These are phyloP conservation scores for Chydorus sphaericus DNA, from an alignment of 2,888 invertebrate genomes.

Conservation along the genomic window DNA sequence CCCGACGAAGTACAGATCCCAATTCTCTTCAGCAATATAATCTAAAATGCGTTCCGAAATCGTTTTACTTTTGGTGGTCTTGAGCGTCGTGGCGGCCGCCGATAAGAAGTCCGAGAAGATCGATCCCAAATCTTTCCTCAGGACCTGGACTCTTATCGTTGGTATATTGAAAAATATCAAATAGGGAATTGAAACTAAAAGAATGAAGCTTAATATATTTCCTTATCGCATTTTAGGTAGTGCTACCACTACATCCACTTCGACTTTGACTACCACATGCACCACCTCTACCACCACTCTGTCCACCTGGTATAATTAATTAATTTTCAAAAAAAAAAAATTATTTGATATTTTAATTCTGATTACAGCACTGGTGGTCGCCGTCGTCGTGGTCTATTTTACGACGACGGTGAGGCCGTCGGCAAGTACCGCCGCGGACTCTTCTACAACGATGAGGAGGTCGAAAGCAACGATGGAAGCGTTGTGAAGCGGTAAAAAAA, in stretches of 20 bases:
- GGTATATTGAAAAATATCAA: too few relatives aligned
- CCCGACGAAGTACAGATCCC: too few relatives aligned
- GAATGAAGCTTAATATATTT: too few relatives aligned
- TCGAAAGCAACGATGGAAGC: neutral
- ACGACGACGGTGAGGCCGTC: neutral
- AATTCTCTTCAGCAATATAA: too few relatives aligned
- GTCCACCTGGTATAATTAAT: neutral
- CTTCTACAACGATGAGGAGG: constrained; percentile 4
- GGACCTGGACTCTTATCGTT: too few relatives aligned
- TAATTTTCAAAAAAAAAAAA: too few relatives aligned
- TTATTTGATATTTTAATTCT: too few relatives aligned
- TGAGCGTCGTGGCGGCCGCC: neutral
- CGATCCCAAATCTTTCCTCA: too few relatives aligned
- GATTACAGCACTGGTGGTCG: neutral
- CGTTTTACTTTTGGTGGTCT: neutral
- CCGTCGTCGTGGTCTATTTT: constrained; percentile 3
- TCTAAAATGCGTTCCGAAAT: constrained; percentile 2
- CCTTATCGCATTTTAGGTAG: too few relatives aligned
- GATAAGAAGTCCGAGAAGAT: too few relatives aligned
- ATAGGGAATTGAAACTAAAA: too few relatives aligned
- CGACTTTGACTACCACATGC: neutral
- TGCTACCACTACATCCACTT: neutral
- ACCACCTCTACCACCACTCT: neutral
- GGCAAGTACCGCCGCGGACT: neutral
- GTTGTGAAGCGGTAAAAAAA: too few relatives aligned